Evolutionary conservation across 2,888 invertebrate genomes (phyloP).

Genomic region (Xylocampa areola): DNA sequence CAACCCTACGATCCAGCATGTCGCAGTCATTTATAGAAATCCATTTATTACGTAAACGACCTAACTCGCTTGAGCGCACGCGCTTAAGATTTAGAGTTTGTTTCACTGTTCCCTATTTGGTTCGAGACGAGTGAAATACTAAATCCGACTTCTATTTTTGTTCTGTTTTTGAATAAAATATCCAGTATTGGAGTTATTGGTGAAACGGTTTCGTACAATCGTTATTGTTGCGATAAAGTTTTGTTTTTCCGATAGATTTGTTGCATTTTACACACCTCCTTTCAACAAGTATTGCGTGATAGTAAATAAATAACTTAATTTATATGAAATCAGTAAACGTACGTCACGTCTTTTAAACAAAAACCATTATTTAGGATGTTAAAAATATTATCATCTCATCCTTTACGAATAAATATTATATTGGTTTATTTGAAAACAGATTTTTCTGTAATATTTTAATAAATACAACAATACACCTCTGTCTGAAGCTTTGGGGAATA

Average conservation of each 20-base stretch:
- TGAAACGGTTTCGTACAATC: conserved; percentile 18
- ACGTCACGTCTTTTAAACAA: too few species aligned
- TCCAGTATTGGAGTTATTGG: conserved; percentile 22
- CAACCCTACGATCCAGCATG: conserved; percentile 52
- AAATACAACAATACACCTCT: not conserved
- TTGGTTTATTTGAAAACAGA: too few species aligned
- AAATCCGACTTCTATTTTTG: conserved; percentile 46
- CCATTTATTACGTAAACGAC: conserved; percentile 62
- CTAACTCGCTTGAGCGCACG: conserved; percentile 55
- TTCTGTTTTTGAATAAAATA: conserved; percentile 49
- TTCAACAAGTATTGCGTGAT: too few species aligned
- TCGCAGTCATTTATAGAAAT: conserved; percentile 63
- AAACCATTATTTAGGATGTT: too few species aligned
- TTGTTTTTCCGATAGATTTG: conserved; percentile 25
- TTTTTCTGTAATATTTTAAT: too few species aligned
- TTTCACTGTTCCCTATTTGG: conserved; percentile 54
- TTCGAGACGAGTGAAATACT: conserved; percentile 38
- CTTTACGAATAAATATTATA: too few species aligned
- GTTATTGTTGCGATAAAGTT: conserved; percentile 29
- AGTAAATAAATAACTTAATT: too few species aligned
- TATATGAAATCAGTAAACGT: too few species aligned
- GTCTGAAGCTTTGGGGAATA: too few species aligned
- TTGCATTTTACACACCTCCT: not conserved
- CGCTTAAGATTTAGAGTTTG: conserved; percentile 56
- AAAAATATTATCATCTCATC: too few species aligned